phyloP scores from a whole-genome alignment of 2,888 invertebrate genomes.

The Trichopoda pennipes region DNA sequence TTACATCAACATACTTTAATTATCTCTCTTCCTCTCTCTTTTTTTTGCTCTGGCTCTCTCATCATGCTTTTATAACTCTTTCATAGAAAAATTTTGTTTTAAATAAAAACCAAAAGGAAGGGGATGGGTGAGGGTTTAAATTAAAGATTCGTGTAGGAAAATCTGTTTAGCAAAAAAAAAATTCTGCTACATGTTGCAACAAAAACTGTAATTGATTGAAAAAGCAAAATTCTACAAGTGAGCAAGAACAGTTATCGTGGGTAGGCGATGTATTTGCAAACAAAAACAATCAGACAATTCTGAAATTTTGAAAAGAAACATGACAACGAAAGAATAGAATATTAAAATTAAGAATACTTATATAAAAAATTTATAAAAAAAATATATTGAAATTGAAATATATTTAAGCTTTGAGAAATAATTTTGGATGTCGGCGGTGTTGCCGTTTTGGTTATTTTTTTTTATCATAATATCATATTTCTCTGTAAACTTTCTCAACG shows the following conservation, averaged over 20 bases:
- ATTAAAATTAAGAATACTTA: too few species aligned
- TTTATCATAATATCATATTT: too few species aligned
- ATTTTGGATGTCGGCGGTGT: neutral
- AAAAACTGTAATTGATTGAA: conserved; percentile 47
- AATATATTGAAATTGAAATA: too few species aligned
- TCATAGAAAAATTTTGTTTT: neutral
- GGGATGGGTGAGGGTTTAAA: neutral
- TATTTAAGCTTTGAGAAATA: neutral
- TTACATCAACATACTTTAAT: neutral
- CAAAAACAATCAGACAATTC: too few species aligned
- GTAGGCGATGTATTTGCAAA: conserved; percentile 23
- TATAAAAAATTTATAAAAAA: neutral
- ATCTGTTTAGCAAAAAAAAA: conserved; percentile 3
- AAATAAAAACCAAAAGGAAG: neutral
- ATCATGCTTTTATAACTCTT: neutral
- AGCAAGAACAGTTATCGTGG: conserved; percentile 1
- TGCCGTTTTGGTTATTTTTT: too few species aligned
- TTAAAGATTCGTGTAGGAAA: neutral
- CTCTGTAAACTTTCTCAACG: too few species aligned
- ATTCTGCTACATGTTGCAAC: conserved; percentile 29
- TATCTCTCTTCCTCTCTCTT: too few species aligned
- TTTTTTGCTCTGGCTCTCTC: neutral
- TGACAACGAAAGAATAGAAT: neutral
- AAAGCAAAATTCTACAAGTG: conserved; percentile 1
- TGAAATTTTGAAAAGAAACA: neutral